Evolutionary conservation across 2,113 vertebrate species (phyloP).

Genomic region (Eonycteris spelaea): DNA sequence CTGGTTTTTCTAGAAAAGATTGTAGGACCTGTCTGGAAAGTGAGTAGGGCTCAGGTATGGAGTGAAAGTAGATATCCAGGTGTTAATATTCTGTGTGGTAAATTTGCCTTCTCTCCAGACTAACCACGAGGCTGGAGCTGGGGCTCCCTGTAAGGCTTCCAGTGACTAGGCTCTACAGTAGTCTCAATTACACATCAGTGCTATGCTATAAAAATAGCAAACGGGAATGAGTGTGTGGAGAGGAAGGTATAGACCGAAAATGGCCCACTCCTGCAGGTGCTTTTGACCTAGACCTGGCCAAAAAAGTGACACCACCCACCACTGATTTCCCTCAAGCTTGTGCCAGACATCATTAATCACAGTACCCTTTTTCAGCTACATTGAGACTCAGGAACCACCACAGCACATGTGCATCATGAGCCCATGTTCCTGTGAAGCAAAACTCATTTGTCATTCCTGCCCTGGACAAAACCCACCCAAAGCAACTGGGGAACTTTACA

Average conservation of each 20-base stretch:
- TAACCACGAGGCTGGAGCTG: too few relatives aligned
- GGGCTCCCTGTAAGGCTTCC: rapidly evolving
- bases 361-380: background rate
- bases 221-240: too few relatives aligned
- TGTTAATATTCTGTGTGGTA: background rate
- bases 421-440: background rate
- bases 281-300: background rate
- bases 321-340: background rate
- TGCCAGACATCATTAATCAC: background rate
- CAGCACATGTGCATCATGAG: background rate
- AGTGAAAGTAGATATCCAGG: background rate
- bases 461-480: background rate
- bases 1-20: background rate
- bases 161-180: background rate
- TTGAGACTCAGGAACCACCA: background rate
- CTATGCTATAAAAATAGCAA: background rate
- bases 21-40: background rate
- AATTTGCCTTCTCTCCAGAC: background rate
- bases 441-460: background rate
- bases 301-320: too few relatives aligned
- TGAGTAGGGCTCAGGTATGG: background rate
- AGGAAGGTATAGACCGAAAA: background rate
- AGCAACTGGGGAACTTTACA: background rate
- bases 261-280: background rate
- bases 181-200: background rate